These are phyloP conservation scores for Rhagonycha lutea DNA, from an alignment of 2,888 invertebrate species.

Conservation along the genomic window DNA sequence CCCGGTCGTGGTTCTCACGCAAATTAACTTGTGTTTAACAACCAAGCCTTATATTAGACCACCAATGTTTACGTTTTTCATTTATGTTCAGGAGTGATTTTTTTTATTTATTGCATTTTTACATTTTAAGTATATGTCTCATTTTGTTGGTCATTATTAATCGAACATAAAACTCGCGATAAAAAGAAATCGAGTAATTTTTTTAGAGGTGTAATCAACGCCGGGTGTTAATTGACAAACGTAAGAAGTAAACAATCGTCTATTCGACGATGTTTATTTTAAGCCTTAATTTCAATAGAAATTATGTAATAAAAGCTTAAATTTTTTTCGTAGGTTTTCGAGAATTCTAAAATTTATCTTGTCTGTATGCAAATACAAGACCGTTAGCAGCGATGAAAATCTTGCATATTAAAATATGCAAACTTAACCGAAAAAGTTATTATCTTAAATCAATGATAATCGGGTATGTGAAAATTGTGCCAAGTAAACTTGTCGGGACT, in stretches of 20 bases:
- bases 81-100: conserved; percentile 23
- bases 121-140: background rate
- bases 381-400: background rate
- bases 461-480: conserved; percentile 22
- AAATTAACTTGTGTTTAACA: conserved; percentile 47
- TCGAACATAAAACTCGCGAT: background rate
- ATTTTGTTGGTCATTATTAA: background rate
- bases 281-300: background rate
- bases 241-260: background rate
- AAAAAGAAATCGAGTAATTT: no score
- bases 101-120: background rate
- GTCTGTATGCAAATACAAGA: background rate
- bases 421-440: conserved; percentile 9
- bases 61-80: conserved; percentile 39
- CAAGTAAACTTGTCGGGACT: conserved; percentile 13
- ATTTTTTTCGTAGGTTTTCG: background rate
- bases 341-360: background rate
- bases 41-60: conserved; percentile 43
- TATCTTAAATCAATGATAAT: conserved; percentile 19
- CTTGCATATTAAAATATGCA: background rate
- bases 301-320: no score
- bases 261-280: background rate
- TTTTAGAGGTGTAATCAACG: background rate
- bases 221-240: background rate
- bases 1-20: conserved; percentile 42